Evolutionary conservation across 2,113 vertebrate genomes (phyloP).

Genomic region (Heterochromis multidens): DNA sequence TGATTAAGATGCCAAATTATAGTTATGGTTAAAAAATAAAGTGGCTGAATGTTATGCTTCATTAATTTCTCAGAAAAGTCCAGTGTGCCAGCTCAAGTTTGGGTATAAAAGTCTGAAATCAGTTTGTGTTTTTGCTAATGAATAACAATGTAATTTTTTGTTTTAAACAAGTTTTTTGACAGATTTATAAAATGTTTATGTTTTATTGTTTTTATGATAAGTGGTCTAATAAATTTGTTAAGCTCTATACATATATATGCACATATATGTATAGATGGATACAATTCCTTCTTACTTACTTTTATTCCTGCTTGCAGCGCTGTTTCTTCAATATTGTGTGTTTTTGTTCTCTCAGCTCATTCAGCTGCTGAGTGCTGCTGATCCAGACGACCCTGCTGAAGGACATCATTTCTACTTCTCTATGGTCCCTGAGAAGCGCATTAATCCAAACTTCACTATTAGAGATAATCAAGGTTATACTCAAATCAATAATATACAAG

Average conservation of each 20-base stretch:
- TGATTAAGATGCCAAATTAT: not conserved
- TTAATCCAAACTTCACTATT: conserved; percentile 83
- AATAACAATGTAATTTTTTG: not conserved
- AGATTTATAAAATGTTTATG: not conserved
- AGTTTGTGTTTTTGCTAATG: not conserved
- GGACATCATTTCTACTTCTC: conserved; percentile 85
- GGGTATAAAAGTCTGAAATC: not conserved
- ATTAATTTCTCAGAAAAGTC: not conserved
- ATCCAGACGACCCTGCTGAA: conserved; percentile 82
- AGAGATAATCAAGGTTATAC: conserved; percentile 88
- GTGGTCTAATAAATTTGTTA: not conserved
- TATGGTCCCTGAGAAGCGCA: conserved; percentile 76
- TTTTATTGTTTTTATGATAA: not conserved
- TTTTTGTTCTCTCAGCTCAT: conserved; percentile 77
- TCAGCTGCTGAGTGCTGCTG: conserved; percentile 86
- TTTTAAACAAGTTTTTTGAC: not conserved
- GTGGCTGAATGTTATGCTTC: not conserved
- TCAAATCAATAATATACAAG: not conserved
- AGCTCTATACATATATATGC: not conserved
- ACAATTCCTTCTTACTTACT: not conserved
- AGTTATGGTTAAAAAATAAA: too few relatives aligned
- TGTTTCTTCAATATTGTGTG: not conserved
- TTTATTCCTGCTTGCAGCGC: not conserved
- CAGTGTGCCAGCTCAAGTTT: not conserved
- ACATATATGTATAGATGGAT: not conserved